Evolutionary conservation across 1,140 invertebrate genomes (phyloP).

Genomic region (Cherax destructor): DNA sequence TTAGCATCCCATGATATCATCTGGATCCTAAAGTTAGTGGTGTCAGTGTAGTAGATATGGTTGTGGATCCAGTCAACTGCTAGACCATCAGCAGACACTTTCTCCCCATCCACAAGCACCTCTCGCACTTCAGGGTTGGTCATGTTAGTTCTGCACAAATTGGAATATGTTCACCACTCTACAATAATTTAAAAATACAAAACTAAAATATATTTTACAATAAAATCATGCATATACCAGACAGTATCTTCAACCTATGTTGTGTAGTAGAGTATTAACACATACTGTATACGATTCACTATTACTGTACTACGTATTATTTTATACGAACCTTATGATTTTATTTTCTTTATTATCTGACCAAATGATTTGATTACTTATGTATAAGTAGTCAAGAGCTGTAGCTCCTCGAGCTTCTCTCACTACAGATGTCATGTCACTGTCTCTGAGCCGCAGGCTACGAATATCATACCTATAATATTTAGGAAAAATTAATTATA

Average conservation of each 20-base stretch:
- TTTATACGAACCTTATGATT: slow-evolving; percentile 85
- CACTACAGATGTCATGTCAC: slow-evolving; percentile 86
- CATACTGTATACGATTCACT: too few relatives aligned
- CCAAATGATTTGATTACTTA: slow-evolving; percentile 95
- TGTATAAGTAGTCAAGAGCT: slow-evolving; percentile 91
- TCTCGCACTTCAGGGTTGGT: slow-evolving; percentile 85
- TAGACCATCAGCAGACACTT: slow-evolving; percentile 87
- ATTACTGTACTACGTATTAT: background rate
- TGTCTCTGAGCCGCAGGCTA: slow-evolving; percentile 90
- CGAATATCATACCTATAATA: slow-evolving; percentile 84
- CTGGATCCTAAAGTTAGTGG: slow-evolving; percentile 78
- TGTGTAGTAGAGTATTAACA: too few relatives aligned
- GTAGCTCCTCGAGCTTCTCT: slow-evolving; percentile 90
- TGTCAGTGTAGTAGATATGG: slow-evolving; percentile 84
- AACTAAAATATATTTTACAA: too few relatives aligned
- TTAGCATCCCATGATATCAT: slow-evolving; percentile 82
- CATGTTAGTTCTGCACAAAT: slow-evolving; percentile 45
- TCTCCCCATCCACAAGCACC: slow-evolving; percentile 85
- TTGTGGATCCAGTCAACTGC: slow-evolving; percentile 89
- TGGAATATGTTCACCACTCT: too few relatives aligned
- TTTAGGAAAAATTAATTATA: background rate
- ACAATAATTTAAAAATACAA: too few relatives aligned
- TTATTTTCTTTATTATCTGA: slow-evolving; percentile 92
- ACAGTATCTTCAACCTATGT: too few relatives aligned
- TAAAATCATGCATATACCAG: too few relatives aligned